phyloP scores from a whole-genome alignment of 2,888 invertebrate species.

The Eupithecia tripunctaria region DNA sequence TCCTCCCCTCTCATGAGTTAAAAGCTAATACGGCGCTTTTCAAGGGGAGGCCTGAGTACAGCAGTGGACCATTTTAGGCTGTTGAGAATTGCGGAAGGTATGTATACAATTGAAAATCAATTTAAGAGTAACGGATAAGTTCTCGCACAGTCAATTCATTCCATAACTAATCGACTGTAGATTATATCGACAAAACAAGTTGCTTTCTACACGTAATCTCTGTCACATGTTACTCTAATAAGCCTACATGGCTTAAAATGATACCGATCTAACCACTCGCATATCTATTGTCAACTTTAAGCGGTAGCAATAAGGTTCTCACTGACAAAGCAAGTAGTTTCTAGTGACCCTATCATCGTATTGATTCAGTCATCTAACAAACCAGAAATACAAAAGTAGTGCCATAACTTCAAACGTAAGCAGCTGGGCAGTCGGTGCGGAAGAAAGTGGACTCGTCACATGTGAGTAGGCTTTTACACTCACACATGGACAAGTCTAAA shows the following conservation, averaged over 20 bases:
- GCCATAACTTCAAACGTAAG: slow-evolving; percentile 39
- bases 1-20: too few species aligned
- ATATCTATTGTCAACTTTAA: background rate
- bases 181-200: background rate
- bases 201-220: slow-evolving; percentile 10
- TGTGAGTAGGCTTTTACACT: slow-evolving; percentile 23
- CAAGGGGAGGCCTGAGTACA: too few species aligned
- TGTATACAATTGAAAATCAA: background rate
- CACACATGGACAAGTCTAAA: background rate
- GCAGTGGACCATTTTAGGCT: too few species aligned
- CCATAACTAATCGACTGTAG: background rate
- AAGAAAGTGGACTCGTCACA: slow-evolving; percentile 44
- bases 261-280: background rate
- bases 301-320: background rate
- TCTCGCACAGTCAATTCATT: background rate
- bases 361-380: slow-evolving; percentile 33
- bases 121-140: background rate
- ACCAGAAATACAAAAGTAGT: slow-evolving; percentile 38
- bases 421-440: slow-evolving; percentile 28
- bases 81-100: background rate
- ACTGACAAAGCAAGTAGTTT: background rate
- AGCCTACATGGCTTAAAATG: background rate
- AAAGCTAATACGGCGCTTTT: too few species aligned
- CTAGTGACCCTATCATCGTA: background rate
- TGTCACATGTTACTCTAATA: slow-evolving; percentile 8